phyloP scores from a whole-genome alignment of 2,888 invertebrate genomes.

The Drosophila prolongata region DNA sequence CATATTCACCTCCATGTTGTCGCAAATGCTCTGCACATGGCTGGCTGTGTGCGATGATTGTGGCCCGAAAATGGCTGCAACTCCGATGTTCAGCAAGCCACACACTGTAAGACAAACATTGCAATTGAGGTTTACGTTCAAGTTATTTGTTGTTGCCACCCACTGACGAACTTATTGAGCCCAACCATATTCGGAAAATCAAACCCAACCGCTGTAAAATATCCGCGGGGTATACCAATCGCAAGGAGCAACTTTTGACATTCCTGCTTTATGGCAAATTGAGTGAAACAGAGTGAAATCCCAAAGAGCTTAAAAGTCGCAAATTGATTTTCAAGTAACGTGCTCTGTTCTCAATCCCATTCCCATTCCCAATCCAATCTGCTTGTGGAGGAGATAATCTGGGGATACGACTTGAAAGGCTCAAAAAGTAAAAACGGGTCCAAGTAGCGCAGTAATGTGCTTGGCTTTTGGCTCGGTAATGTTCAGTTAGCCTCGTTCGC shows the following conservation, averaged over 20 bases:
- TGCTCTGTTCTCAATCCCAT: constrained; percentile 29
- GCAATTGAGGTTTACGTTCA: constrained; percentile 21
- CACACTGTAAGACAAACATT: constrained; percentile 88
- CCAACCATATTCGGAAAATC: not conserved
- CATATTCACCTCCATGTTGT: constrained; percentile 92
- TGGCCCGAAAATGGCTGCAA: constrained; percentile 97
- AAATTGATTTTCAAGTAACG: constrained; percentile 71
- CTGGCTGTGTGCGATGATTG: constrained; percentile 95
- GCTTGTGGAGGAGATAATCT: constrained; percentile 60
- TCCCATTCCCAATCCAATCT: constrained; percentile 30
- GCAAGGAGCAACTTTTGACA: constrained; percentile 4
- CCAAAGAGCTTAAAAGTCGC: constrained; percentile 44
- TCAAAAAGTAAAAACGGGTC: constrained; percentile 43
- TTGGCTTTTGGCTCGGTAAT: constrained; percentile 33
- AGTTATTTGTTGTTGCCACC: constrained; percentile 21
- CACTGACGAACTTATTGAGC: constrained; percentile 3
- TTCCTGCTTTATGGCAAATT: constrained; percentile 30
- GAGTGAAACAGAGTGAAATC: constrained; percentile 40
- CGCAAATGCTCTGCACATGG: constrained; percentile 98
- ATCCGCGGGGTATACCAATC: not conserved
- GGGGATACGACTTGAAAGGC: constrained; percentile 29
- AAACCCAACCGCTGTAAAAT: constrained; percentile 14
- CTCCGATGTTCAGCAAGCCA: constrained; percentile 93
- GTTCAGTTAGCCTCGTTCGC: constrained; percentile 59
- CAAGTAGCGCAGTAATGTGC: constrained; percentile 56